Base-by-base conservation (phyloP, 1,140 invertebrate genomes). In the Sesamia nonagrioides region DNA sequence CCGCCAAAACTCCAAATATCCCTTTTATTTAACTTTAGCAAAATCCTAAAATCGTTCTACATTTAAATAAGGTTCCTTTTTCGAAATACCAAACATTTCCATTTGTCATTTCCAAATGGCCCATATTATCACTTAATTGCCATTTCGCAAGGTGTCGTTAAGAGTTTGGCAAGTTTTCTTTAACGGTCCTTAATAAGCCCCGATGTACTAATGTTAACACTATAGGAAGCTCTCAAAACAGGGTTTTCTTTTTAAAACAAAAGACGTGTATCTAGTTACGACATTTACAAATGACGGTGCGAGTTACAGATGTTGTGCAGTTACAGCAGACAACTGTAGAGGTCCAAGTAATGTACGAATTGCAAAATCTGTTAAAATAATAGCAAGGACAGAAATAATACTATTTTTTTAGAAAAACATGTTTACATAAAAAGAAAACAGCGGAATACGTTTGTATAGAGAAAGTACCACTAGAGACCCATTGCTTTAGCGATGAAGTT, bases 241-340 rank as follows among this genome's bases (percentile, higher is more conserved):
- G 6, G 15, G n/a, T 42, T 75, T 75, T 75, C 73, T 63, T 75
- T 75, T 75, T 75, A 50, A 63, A 63, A 75, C 73, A 63, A 75
- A 75, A 75, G 42, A 17, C 58, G 42, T 73, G 71, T 63, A n/a
- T n/a, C n/a, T n/a, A n/a, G 18, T 54, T 17, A 18, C 50, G n/a
- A 45, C 37, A 45, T 68, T 58, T 5, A 68, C 63, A 45, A 45
- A 45, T 13, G 21, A 35, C 11, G 0, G 42, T 1, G 13, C 45
- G 15, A 15, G 45, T 5, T n/a, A 50, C 45, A 50, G 2, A 15
- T 61, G 35, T 61, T 60, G 37, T 48, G 42, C 42, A 69, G 42
- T 69, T 69, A 33, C 21, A 15, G 6, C n/a, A 17, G 17, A 66
- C 37, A 66, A 66, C 9, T 9, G 9, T 2, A 18, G 37, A 66